Conservation (phyloP, 2,113 vertebrate species). For the Hypocryptadius cinnamomeus region DNA sequence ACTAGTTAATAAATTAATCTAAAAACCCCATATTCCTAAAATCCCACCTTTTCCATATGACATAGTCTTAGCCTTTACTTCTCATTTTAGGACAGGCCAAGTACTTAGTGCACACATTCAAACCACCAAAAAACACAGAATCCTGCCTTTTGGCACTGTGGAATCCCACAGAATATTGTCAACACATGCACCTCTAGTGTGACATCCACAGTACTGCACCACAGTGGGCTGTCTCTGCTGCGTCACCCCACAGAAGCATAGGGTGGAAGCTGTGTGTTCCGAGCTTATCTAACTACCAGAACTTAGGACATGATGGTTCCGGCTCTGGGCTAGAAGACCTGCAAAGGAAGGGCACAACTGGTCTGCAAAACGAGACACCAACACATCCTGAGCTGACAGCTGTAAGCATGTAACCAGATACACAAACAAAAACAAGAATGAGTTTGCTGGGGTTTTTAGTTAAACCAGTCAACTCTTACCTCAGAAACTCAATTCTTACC, state of each 20-base stretch:
- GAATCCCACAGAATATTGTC: background rate
- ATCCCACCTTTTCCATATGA: background rate
- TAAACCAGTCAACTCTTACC: background rate
- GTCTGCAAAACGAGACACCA: background rate
- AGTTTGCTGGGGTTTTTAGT: background rate
- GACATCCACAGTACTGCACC: background rate
- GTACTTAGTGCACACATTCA: background rate
- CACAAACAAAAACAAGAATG: background rate
- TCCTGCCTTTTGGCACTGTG: background rate
- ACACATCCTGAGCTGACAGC: background rate
- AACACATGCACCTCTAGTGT: background rate
- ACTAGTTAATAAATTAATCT: background rate
- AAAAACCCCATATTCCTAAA: background rate
- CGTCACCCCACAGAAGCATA: background rate
- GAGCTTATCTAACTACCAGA: background rate
- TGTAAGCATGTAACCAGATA: background rate
- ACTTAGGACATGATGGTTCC: background rate
- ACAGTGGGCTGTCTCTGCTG: background rate
- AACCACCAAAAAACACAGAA: background rate
- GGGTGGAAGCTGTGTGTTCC: background rate
- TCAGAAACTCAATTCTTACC: conserved; percentile 66
- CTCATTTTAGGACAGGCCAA: background rate
- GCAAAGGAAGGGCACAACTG: background rate
- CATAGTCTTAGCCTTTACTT: background rate
- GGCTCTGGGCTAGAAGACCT: background rate